Base-by-base conservation (phyloP, 2,797 vertebrate species). In the Phyllotis vaccarum region DNA sequence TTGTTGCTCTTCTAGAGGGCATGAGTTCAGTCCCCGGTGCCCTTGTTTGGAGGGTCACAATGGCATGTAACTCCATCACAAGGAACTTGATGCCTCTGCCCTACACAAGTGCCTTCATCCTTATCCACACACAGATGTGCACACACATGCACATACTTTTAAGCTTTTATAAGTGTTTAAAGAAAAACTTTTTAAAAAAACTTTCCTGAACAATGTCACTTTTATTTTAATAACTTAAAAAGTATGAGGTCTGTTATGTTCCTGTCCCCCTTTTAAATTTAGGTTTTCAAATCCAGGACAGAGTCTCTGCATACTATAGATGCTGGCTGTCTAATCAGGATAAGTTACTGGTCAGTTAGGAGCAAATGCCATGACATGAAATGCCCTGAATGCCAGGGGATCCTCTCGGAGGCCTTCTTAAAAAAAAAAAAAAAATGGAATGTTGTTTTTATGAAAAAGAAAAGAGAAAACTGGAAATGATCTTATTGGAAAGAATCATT, bases 211-310 rank as follows among this genome's bases (percentile, higher is more conserved):
- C 37, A 74, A 82, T 19, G 27, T 76, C 56, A 66, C 11, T 89
- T 10, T 86, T 37, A 68, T 19, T 17, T 74, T 64, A 2, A 17
- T 86, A 64, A 34, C 43, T 54, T 94, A 52, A 74, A 49, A 91
- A 60, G 14, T 70, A 5, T 83, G 16, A 52, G 22, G 22, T 79
- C 75, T 58, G 10, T 72, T 52, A 91, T 70, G 6, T 91, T 66
- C 29, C 56, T 79, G 31, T 43, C 27, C 24, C 14, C 31, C 24
- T n/a, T 62, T 46, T 89, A 31, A 43, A 92, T 19, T 66, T 54
- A 82, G 43, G 37, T 82, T 89, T 96, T 89, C 31, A 95, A 75
- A 60, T 75, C 8, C 60, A 79, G 24, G n/a, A 37, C 40, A 78
- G 66, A 7, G 80, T 93, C 95, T 58, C 66, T 75, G n/a, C 16